Evolutionary conservation across 2,797 vertebrate genomes (phyloP).

Genomic region (Anas georgica): DNA sequence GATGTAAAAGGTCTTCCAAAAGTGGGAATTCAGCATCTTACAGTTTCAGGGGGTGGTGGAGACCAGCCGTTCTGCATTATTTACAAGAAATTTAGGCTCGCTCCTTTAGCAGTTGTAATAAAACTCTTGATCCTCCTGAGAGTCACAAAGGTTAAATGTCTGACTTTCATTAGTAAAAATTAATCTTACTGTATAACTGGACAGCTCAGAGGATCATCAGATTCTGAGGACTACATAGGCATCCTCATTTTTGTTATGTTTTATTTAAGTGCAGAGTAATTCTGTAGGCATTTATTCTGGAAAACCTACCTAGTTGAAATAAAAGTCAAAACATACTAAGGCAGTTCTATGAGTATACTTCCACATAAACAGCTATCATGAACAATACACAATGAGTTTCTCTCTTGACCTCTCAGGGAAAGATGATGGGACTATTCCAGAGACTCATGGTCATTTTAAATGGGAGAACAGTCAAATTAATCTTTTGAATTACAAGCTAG

Average conservation of each 20-base stretch:
- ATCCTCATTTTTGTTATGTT: not conserved
- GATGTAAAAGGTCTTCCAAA: not conserved
- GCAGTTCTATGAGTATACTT: not conserved
- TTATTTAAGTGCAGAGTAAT: not conserved
- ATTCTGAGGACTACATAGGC: not conserved
- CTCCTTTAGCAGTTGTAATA: not conserved
- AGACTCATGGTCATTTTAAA: not conserved
- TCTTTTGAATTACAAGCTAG: not conserved
- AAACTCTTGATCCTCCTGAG: not conserved
- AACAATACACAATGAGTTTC: not conserved
- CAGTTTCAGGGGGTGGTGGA: not conserved
- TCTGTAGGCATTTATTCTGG: not conserved
- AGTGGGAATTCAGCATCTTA: slow-evolving; percentile 9
- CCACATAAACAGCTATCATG: not conserved
- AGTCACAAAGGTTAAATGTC: not conserved
- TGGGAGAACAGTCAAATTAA: not conserved
- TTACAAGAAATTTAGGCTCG: not conserved
- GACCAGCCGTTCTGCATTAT: not conserved
- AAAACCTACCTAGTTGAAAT: not conserved
- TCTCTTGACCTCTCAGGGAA: not conserved
- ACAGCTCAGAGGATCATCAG: not conserved
- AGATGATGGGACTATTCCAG: not conserved
- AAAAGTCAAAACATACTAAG: not conserved
- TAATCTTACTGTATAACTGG: not conserved
- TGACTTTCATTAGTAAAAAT: not conserved